Evolutionary conservation across 2,888 invertebrate species (phyloP).

Genomic region (Acronicta psi): DNA sequence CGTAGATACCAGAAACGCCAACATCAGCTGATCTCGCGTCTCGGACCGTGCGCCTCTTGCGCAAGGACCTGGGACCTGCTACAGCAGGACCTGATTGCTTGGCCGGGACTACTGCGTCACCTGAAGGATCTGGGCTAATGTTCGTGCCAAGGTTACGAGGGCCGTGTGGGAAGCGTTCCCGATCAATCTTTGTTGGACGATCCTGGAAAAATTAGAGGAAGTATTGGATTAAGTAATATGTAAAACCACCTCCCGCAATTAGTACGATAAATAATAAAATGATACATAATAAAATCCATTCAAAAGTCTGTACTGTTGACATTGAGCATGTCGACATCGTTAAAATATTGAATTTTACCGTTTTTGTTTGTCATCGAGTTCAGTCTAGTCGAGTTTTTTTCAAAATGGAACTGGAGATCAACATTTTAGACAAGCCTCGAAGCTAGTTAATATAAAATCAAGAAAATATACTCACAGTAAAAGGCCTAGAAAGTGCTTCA

Average conservation of each 20-base stretch:
- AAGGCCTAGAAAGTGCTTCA: slow-evolving; percentile 83
- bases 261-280: too few species aligned
- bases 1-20: slow-evolving; percentile 96
- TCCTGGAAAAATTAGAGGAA: slow-evolving; percentile 71
- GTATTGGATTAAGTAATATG: too few species aligned
- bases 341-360: too few species aligned
- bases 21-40: slow-evolving; percentile 95
- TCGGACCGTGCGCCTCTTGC: slow-evolving; percentile 91
- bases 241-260: too few species aligned
- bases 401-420: too few species aligned
- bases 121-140: slow-evolving; percentile 75
- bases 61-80: slow-evolving; percentile 86
- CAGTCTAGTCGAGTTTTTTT: too few species aligned
- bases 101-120: slow-evolving; percentile 85
- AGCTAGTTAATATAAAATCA: too few species aligned
- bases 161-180: slow-evolving; percentile 94
- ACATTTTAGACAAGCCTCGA: too few species aligned
- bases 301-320: too few species aligned
- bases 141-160: slow-evolving; percentile 91
- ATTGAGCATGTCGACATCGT: too few species aligned
- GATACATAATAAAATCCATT: too few species aligned
- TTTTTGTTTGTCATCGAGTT: too few species aligned
- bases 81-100: slow-evolving; percentile 85
- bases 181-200: slow-evolving; percentile 87
- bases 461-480: slow-evolving; percentile 73